Evolutionary conservation across 2,113 vertebrate genomes (phyloP), one percentile per base, ranked within the genome.

Genomic region (Ophthalmolycus amberensis): DNA sequence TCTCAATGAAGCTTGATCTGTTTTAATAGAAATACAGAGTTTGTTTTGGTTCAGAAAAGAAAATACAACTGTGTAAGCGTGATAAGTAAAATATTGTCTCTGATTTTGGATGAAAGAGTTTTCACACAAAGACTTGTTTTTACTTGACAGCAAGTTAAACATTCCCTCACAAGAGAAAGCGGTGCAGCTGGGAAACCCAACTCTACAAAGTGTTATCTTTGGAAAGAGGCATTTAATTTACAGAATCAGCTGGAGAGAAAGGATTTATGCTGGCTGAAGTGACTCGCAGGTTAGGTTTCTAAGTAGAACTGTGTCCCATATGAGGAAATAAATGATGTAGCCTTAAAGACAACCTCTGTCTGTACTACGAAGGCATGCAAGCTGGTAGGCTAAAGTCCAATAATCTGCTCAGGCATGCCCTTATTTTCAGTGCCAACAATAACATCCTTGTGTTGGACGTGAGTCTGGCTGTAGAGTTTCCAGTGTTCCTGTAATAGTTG

Each of bases 401-500:
- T 85, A 89, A 90, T 88, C 84, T 87, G 64, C 85, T 83, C 79
- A 83, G 54, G 86, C 69, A 48, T 67, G 62, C 11, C 54, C 62
- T 80, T 85, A 80, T 83, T 80, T 84, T 80, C 64, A 74, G 71
- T 81, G 86, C 92, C 89, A 92, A 94, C 81, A 91, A 93, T 85
- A 92, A 91, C 83, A 79, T 90, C 80, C 83, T 71, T 88, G 66
- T 82, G 52, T 63, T 83, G 71, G 62, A 73, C 64, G 37, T 80
- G 69, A 85, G 63, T 71, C 37, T 73, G 75, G 25, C 32, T 77
- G 68, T 59, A 77, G 73, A 74, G 68, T 85, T 87, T 81, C 50
- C 50, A 84, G 69, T 70, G 12, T 78, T 89, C 38, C 70, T 87
- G 48, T 86, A 72, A 86, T 71, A 27, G 56, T 86, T 69, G 34